These are phyloP conservation scores for Margaritifera margaritifera DNA, from an alignment of 2,888 invertebrate genomes.

Conservation along the genomic window DNA sequence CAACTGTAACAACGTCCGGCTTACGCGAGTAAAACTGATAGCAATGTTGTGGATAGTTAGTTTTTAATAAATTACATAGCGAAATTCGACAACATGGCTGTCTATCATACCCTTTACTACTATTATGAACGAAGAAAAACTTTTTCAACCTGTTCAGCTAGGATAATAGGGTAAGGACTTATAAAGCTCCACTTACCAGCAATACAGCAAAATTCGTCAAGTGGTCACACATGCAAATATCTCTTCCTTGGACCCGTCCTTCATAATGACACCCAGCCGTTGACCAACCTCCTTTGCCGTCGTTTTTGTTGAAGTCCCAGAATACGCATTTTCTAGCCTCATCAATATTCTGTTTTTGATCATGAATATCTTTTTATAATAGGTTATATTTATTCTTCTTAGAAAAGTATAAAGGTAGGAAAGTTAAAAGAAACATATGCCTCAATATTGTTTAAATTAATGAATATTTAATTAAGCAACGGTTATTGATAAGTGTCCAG, in stretches of 20 bases:
- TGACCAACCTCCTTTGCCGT: slow-evolving; percentile 61
- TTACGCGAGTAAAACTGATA: too few relatives aligned
- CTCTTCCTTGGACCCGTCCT: slow-evolving; percentile 52
- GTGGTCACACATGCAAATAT: slow-evolving; percentile 67
- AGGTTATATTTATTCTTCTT: not conserved
- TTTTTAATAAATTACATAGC: too few relatives aligned
- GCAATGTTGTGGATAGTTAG: too few relatives aligned
- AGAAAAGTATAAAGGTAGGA: not conserved
- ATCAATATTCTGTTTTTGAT: slow-evolving; percentile 8
- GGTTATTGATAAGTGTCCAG: too few relatives aligned
- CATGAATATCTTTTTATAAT: not conserved
- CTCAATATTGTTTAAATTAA: too few relatives aligned
- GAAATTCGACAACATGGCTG: too few relatives aligned
- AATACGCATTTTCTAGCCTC: slow-evolving; percentile 50
- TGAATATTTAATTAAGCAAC: too few relatives aligned
- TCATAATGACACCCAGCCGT: slow-evolving; percentile 55
- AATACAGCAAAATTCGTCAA: slow-evolving; percentile 68
- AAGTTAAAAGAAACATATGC: not conserved
- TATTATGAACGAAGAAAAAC: too few relatives aligned
- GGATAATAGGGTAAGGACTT: not conserved
- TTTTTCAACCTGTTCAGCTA: not conserved
- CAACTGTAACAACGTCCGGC: too few relatives aligned
- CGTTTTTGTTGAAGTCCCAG: slow-evolving; percentile 58
- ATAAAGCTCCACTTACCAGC: slow-evolving; percentile 39
- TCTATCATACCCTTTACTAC: too few relatives aligned